Evolutionary conservation across 2,113 vertebrate species (phyloP), one percentile per base, ranked within the genome.

Genomic region (Indri indri): DNA sequence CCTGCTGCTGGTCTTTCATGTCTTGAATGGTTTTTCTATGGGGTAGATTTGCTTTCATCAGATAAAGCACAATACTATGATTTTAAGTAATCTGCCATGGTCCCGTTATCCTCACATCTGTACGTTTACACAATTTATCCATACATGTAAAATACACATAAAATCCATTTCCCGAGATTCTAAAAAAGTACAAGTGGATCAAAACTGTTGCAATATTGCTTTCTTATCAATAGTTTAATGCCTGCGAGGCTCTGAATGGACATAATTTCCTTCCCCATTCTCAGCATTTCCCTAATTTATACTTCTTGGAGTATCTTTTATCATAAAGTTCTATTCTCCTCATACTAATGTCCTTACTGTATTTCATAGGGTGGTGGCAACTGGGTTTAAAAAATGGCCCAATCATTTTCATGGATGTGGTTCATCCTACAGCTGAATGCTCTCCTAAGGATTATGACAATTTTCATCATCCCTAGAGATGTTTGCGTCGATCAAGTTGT

Each of bases 1-100:
- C 99, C 94, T 99, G 99, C 98, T 99, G 98, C 97, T 99, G 99
- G 59, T 99, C 99, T 93, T 99, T 99, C 97, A 99, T 99, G 65
- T 99, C 99, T 87, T 98, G 98, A 70, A 99, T 99, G 91, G 99
- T 99, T 86, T 99, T 99, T 92, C 98, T 98, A 63, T 45, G 22
- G 81, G 8, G 57, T 37, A 59, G 2, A 77, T 34, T 30, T 23
- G 37, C 5, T 88, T 76, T 88, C 16, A 47, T 59, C 68, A 74
- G 25, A 47, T 34, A 40, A 76, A 50, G 76, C 9, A 8, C 8
- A 25, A 16, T 14, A 32, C 0, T 6, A 47, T 10, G 13, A 34
- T 59, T 83, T 76, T 34, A 81, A 66, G 37, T 32, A 54, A 34
- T 6, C 37, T 83, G 34, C 34, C 30, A 59, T 7, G 11, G 80